Conservation (phyloP, 2,888 invertebrate genomes). For the Hydroisotoma schaefferi region DNA sequence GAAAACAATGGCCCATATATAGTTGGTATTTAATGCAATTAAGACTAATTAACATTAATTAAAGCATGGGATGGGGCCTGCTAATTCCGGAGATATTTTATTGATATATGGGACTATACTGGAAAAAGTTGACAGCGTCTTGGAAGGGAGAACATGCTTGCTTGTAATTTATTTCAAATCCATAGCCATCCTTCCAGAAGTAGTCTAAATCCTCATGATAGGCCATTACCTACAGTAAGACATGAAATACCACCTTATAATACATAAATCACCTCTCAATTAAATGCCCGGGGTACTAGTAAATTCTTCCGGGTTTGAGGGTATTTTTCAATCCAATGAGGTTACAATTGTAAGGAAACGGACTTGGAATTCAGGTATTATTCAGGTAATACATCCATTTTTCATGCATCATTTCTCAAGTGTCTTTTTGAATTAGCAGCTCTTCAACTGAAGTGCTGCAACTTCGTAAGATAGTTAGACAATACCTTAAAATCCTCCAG, state of each 20-base stretch:
- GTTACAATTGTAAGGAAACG: too few relatives aligned
- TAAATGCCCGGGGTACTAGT: too few relatives aligned
- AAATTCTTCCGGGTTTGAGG: too few relatives aligned
- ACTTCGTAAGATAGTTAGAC: background rate
- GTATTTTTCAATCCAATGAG: too few relatives aligned
- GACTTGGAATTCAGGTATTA: too few relatives aligned
- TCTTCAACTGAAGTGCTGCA: too few relatives aligned
- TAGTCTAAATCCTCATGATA: conserved; percentile 73
- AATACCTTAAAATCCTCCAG: conserved; percentile 57
- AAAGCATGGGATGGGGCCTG: background rate
- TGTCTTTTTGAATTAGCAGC: too few relatives aligned
- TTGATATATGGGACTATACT: too few relatives aligned
- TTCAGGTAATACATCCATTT: too few relatives aligned
- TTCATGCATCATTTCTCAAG: too few relatives aligned
- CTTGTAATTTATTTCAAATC: conserved; percentile 65
- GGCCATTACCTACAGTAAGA: conserved; percentile 58
- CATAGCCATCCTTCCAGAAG: conserved; percentile 81
- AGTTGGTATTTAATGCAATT: too few relatives aligned
- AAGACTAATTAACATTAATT: background rate
- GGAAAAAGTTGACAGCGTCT: conserved; percentile 66
- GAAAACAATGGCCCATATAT: too few relatives aligned
- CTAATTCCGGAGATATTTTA: background rate
- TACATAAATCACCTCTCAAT: background rate
- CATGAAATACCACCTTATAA: background rate
- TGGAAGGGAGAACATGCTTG: conserved; percentile 72